Evolutionary conservation across 2,113 vertebrate genomes (phyloP).

Genomic region (Erythrocercus mccallii): DNA sequence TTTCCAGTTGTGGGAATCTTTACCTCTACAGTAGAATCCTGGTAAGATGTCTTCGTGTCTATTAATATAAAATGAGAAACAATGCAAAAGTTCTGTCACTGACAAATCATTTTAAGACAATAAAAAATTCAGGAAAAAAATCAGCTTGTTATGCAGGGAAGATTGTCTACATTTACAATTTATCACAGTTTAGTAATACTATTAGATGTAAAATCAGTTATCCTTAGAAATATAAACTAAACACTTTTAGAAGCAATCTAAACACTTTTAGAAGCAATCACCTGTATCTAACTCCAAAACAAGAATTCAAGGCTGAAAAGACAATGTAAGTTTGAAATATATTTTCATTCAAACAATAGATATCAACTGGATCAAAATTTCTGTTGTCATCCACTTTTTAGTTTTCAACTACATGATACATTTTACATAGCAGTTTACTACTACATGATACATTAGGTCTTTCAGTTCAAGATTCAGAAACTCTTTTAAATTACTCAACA

Average conservation of each 20-base stretch:
- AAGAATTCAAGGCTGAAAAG: neutral
- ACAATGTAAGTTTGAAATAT: neutral
- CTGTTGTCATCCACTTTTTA: neutral
- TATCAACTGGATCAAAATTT: neutral
- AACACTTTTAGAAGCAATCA: neutral
- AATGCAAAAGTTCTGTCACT: neutral
- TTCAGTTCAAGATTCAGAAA: neutral
- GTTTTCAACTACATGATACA: neutral
- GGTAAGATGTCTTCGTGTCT: constrained; percentile 53
- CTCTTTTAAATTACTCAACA: neutral
- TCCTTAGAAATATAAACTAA: neutral
- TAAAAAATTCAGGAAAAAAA: neutral
- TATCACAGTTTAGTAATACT: neutral
- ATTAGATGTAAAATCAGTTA: neutral
- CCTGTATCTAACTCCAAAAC: neutral
- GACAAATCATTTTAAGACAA: neutral
- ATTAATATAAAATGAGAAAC: constrained; percentile 29
- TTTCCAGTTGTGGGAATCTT: neutral
- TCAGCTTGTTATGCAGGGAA: neutral
- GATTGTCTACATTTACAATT: neutral
- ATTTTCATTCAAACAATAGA: neutral
- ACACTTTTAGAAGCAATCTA: neutral
- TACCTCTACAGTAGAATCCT: constrained; percentile 60
- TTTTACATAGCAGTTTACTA: too few relatives aligned
- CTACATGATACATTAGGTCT: neutral